phyloP scores from a whole-genome alignment of 2,888 invertebrate species.

The Cactoblastis cactorum region DNA sequence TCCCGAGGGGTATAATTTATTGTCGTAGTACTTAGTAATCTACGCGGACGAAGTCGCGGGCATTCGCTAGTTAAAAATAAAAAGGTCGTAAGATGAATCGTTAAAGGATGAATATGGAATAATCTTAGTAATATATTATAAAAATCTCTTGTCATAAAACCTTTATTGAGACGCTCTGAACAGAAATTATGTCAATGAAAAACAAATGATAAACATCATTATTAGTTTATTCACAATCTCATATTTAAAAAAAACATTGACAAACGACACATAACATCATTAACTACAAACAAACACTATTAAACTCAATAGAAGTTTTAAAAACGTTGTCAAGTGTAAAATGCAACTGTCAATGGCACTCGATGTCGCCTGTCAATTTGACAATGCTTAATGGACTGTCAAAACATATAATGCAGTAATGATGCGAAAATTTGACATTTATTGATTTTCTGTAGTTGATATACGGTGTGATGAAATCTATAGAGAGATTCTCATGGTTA shows the following conservation, averaged over 20 bases:
- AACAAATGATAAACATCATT: too few species aligned
- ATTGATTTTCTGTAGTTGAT: slow-evolving; percentile 44
- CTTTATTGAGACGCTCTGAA: too few species aligned
- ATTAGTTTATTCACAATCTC: too few species aligned
- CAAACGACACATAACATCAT: slow-evolving; percentile 24
- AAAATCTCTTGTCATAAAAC: too few species aligned
- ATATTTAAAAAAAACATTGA: slow-evolving; percentile 19
- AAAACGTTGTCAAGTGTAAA: slow-evolving; percentile 65
- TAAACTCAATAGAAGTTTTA: slow-evolving; percentile 49
- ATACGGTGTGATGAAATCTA: slow-evolving; percentile 60
- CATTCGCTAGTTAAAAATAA: too few species aligned
- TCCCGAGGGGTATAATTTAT: too few species aligned
- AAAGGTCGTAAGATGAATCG: too few species aligned
- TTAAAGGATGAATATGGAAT: too few species aligned
- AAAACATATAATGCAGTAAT: slow-evolving; percentile 72
- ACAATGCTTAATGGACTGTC: slow-evolving; percentile 67
- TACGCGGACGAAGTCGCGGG: too few species aligned
- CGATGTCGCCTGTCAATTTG: slow-evolving; percentile 51
- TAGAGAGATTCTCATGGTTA: not conserved
- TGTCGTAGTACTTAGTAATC: too few species aligned
- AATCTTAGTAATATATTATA: too few species aligned
- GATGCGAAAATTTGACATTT: slow-evolving; percentile 44
- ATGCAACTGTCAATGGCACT: slow-evolving; percentile 60
- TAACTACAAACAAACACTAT: slow-evolving; percentile 36
- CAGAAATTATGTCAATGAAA: too few species aligned